Evolutionary conservation across 2,888 invertebrate species (phyloP), one percentile per base, ranked within the genome.

Genomic region (Fragum sueziense): DNA sequence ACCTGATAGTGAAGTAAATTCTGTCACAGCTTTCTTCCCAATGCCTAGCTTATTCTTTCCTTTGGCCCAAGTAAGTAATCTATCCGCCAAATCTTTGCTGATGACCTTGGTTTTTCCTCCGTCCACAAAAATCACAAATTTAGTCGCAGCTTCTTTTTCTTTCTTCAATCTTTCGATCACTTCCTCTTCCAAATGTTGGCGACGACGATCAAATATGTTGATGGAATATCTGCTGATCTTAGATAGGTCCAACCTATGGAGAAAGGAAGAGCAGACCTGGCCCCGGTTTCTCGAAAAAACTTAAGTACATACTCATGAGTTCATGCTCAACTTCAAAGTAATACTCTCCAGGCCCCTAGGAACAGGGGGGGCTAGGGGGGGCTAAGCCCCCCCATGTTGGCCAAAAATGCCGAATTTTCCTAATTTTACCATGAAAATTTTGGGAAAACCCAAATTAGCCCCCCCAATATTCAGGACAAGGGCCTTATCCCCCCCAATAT

Each of bases 1-100:
- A 72, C 73, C 57, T 29, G 54, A 27, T 37, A 74, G 37, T 41
- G 74, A 57, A 9, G 34, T 29, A 7, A 57, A 29, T 6, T 68
- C 41, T 7, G 37, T 31, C 29, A 37, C 11, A 3, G 57, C 29
- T 25, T 68, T 76, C 25, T 59, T 41, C 34, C 70, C 78, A 9
- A 70, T 11, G 25, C 54, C 68, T 4, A 83, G 67, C 34, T 80
- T 79, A 29, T 52, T 59, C 54, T 78, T 80, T 22, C 80, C 83
- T 54, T 74, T 80, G 4, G 79, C 79, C 76, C 79, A 81, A 54
- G 33, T 68, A 3, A 81, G 65, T n/a, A 84, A 25, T 34, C 65
- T 73, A 31, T 81, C 81, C 11, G 84, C 81, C 27, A 79, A 74
- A 33, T 84, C 80, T 37, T 84, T 84, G 47, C 74, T 34, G 27